These are phyloP conservation scores for Telenomus remus DNA, from an alignment of 1,140 invertebrate genomes.

Conservation along the genomic window DNA sequence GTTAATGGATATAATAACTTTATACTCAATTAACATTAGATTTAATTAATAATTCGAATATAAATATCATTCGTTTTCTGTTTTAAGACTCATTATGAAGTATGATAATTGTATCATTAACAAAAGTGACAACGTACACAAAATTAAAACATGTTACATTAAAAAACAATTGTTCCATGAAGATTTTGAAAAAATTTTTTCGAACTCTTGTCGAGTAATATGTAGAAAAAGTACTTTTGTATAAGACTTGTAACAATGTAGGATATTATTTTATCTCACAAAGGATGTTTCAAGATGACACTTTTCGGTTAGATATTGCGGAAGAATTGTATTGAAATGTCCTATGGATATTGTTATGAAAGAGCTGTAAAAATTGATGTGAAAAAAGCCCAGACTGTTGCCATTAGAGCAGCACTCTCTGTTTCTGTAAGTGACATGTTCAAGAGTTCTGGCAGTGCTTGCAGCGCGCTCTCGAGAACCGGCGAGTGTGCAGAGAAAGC, in stretches of 20 bases:
- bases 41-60: no score
- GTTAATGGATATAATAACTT: no score
- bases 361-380: slow-evolving; percentile 54
- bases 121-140: no score
- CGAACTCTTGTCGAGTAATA: background rate
- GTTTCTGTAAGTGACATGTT: slow-evolving; percentile 62
- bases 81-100: no score
- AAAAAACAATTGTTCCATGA: no score
- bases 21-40: no score
- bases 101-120: no score
- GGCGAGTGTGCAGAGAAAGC: slow-evolving; percentile 35
- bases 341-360: slow-evolving; percentile 38
- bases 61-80: no score
- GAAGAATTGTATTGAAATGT: slow-evolving; percentile 47
- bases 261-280: background rate
- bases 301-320: slow-evolving; percentile 42
- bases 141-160: no score
- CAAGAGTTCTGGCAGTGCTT: slow-evolving; percentile 51
- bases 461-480: slow-evolving; percentile 33
- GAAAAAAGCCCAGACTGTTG: slow-evolving; percentile 39
- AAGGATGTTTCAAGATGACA: slow-evolving; percentile 39
- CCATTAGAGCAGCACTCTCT: slow-evolving; percentile 51
- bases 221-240: no score
- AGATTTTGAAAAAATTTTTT: no score
- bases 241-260: background rate